phyloP scores from a whole-genome alignment of 2,113 vertebrate genomes.

The Excalfactoria chinensis region DNA sequence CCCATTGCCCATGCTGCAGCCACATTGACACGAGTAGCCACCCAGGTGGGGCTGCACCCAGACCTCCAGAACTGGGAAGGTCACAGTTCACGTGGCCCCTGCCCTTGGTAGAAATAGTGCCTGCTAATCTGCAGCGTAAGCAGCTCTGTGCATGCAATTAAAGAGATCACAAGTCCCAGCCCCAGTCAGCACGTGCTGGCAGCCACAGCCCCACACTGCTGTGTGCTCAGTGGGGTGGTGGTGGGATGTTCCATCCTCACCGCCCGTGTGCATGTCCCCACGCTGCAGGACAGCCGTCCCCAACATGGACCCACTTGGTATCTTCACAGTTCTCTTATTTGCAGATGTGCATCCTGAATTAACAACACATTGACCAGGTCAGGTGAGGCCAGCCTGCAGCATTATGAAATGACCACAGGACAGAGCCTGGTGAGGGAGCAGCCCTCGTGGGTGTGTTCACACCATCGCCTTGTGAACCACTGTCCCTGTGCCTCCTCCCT shows the following conservation, averaged over 20 bases:
- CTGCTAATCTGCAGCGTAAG: conserved; percentile 50
- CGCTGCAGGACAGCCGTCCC: accelerated
- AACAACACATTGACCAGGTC: not conserved
- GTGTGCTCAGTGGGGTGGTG: not conserved
- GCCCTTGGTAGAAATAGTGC: conserved; percentile 51
- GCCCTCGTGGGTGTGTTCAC: accelerated
- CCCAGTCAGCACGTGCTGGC: not conserved
- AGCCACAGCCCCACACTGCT: not conserved
- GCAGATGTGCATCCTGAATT: not conserved
- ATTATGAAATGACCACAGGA: not conserved
- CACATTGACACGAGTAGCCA: not conserved
- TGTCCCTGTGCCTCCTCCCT: accelerated
- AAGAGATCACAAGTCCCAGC: not conserved
- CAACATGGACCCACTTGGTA: accelerated
- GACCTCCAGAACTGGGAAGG: not conserved
- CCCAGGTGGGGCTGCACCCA: not conserved
- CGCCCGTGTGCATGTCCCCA: not conserved
- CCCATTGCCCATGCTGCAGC: not conserved
- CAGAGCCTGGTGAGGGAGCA: accelerated
- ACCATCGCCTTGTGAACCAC: not conserved
- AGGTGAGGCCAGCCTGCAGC: not conserved
- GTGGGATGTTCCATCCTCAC: not conserved
- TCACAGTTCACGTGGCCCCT: conserved; percentile 50
- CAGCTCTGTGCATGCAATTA: conserved; percentile 57
- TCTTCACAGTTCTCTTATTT: not conserved